Evolutionary conservation across 2,113 vertebrate genomes (phyloP).

Genomic region (Cairina moschata): DNA sequence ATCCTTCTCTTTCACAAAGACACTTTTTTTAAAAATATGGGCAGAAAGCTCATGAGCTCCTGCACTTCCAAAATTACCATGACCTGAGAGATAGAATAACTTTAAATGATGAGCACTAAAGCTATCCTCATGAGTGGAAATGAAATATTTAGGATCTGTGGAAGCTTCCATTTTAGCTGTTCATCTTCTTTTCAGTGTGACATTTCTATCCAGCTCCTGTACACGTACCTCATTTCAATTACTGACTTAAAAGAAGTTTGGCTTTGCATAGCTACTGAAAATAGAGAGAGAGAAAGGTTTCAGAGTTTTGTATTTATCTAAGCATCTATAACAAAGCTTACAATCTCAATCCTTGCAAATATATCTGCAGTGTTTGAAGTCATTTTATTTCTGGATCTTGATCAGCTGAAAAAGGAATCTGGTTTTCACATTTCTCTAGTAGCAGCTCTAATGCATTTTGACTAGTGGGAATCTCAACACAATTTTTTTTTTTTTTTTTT

Average conservation of each 20-base stretch:
- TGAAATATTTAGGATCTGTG: slow-evolving; percentile 47
- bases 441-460: neutral
- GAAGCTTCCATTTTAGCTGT: slow-evolving; percentile 40
- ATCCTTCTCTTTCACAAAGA: neutral
- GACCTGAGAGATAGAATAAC: slow-evolving; percentile 4
- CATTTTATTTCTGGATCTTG: slow-evolving; percentile 19
- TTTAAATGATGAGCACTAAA: slow-evolving; percentile 40
- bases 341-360: slow-evolving; percentile 5
- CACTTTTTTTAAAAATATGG: neutral
- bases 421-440: slow-evolving; percentile 6
- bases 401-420: slow-evolving; percentile 7
- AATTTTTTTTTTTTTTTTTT: neutral
- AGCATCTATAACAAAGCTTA: neutral
- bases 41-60: neutral
- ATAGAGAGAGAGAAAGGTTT: neutral
- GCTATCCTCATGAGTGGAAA: slow-evolving; percentile 29
- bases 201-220: neutral
- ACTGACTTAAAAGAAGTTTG: neutral
- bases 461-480: neutral
- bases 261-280: neutral
- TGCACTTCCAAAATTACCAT: neutral
- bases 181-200: neutral
- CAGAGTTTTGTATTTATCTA: slow-evolving; percentile 34
- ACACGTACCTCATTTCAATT: neutral
- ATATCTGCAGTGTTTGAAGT: neutral